Evolutionary conservation across 2,797 vertebrate genomes (phyloP).

Genomic region (Acrocephalus scirpaceus): DNA sequence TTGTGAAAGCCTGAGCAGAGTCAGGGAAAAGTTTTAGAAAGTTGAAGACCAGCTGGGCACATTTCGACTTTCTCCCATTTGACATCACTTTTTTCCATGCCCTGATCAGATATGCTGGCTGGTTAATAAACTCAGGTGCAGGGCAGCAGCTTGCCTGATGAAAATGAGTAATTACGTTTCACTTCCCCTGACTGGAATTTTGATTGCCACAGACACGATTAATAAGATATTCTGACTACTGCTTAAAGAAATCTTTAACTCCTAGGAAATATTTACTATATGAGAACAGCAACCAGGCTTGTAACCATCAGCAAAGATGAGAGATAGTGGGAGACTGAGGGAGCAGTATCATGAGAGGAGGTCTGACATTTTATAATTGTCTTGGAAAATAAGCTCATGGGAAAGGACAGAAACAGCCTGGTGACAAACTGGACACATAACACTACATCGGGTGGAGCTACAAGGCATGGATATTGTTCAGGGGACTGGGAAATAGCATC

Average conservation of each 20-base stretch:
- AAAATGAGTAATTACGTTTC: constrained; percentile 14
- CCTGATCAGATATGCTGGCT: not conserved
- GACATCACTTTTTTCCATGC: not conserved
- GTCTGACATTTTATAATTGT: not conserved
- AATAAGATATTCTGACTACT: not conserved
- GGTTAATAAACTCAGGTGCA: constrained; percentile 34
- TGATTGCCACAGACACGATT: not conserved
- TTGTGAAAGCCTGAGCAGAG: not conserved
- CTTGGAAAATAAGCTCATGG: not conserved
- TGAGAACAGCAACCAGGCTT: not conserved
- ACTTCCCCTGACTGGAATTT: not conserved
- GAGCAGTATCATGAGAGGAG: not conserved
- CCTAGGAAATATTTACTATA: not conserved
- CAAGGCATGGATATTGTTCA: not conserved
- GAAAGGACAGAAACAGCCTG: not conserved
- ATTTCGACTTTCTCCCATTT: not conserved
- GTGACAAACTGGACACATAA: not conserved
- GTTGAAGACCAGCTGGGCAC: not conserved
- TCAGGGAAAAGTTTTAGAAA: not conserved
- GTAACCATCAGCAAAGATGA: not conserved
- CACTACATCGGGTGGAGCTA: not conserved
- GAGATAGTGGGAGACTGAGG: not conserved
- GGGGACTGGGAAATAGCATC: not conserved
- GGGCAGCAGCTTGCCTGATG: constrained; percentile 23
- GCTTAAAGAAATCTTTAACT: not conserved